Base-by-base conservation (phyloP, 2,797 vertebrate genomes). In the Netta rufina region DNA sequence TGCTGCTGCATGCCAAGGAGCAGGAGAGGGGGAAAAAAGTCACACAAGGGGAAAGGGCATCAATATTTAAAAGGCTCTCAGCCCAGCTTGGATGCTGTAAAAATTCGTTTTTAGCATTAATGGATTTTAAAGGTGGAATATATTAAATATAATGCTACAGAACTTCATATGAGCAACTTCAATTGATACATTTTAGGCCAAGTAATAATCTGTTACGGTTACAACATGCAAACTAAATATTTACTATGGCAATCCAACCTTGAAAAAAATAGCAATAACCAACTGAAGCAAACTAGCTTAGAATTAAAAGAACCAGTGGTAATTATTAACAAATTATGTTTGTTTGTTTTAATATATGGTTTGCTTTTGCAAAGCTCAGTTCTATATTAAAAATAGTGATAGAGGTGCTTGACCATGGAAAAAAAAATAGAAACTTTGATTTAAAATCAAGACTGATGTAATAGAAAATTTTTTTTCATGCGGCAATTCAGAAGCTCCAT, bases 91-190 rank as follows among this genome's bases (percentile, higher is more conserved):
- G 61, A 95, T 78, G 76, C 72, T 56, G 72, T 54, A 95, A 92
- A 90, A 84, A 91, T 82, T 95, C 45, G 83, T 67, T 96, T 96
- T 95, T 92, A 89, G 84, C 80, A 94, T 94, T 91, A 93, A 94
- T 5, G 60, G 77, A 84, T 84, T 96, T 95, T 78, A 92, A 83
- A 92, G 70, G 39, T 70, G 27, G 93, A 91, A 95, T 85, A 77
- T 36, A 94, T 96, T 94, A 95, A 96, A 92, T 57, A 76, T 28
- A 92, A 90, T 30, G 30, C 61, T 82, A 87, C 8, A 88, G 62
- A 66, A 78, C 32, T 77, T 73, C 62, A 83, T 30, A 33, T 49
- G 43, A 94, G 72, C 88, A 73, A 60, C 73, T 58, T 73, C 12
- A 58, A 85, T 75, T 15, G 27, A 93, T 28, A 78, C 2, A 89